phyloP scores from a whole-genome alignment of 2,797 vertebrate species.

The Brachyrhaphis roseni region DNA sequence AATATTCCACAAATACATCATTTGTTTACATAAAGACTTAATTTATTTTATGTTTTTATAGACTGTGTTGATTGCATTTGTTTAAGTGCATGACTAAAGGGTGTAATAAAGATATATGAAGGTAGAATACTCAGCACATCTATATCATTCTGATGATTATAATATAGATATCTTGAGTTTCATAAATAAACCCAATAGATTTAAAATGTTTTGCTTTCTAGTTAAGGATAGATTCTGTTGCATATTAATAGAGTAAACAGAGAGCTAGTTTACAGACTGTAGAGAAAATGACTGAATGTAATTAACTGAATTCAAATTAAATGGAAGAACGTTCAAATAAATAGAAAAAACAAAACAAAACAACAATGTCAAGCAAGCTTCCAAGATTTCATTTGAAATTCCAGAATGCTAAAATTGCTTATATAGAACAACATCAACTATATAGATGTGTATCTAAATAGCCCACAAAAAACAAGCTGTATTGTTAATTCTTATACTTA shows the following conservation, averaged over 20 bases:
- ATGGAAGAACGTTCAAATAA: background rate
- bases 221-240: background rate
- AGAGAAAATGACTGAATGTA: background rate
- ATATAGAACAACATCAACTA: background rate
- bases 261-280: background rate
- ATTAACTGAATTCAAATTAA: background rate
- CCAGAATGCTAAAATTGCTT: background rate
- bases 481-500: constrained; percentile 30
- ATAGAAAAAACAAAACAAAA: too few species aligned
- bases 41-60: too few species aligned
- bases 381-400: background rate
- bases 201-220: background rate
- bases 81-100: too few species aligned
- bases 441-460: background rate
- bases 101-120: background rate
- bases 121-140: too few species aligned
- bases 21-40: background rate
- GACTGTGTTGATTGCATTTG: too few species aligned
- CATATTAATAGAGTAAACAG: background rate
- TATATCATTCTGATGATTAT: background rate
- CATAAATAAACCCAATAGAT: background rate
- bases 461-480: background rate
- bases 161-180: background rate
- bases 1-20: background rate
- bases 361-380: background rate